Evolutionary conservation across 2,888 invertebrate species (phyloP), one percentile per base, ranked within the genome.

Genomic region (Leptinotarsa peninsularis): DNA sequence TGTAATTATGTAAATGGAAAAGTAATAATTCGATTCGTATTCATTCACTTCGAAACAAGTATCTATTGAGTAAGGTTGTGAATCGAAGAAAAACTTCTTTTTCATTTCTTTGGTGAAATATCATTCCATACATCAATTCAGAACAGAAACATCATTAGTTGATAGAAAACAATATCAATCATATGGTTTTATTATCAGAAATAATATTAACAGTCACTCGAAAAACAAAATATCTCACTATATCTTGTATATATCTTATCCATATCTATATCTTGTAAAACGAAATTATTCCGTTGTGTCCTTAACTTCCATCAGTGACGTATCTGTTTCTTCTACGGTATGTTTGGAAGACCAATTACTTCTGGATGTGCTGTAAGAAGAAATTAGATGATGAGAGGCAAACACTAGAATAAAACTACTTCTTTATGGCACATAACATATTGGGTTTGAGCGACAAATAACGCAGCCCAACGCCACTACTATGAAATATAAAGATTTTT

Each of bases 251-350:
- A 68, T 21, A 21, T 21, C 21, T 21, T 21, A 21, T 21, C 2
- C 2, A 21, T 21, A 21, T 21, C 21, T 21, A 2, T 21, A 21
- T 21, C 5, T 13, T 54, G 2, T 49, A 27, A 69, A 27, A 10
- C 2, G 10, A 54, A 63, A 56, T 76, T 67, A 76, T 66, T 76
- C 75, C 66, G 72, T 56, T 18, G 54, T 68, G 52, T 74, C 58
- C 18, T 66, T 77, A 69, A 56, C 56, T 71, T 74, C 78, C 43
- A 78, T 71, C 18, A 79, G 69, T 33, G 79, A 78, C 21, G 76
- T 76, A 58, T 79, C 78, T 13, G 80, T 78, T 68, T 80, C 80
- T 74, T 80, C 76, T 18, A 74, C 66, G 13, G 68, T 66, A n/a
- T 76, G 49, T 27, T 76, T 76, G 3, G 76, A 67, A 2, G 73